Conservation (phyloP, 2,888 invertebrate genomes). For the Drosophila melanosoma region DNA sequence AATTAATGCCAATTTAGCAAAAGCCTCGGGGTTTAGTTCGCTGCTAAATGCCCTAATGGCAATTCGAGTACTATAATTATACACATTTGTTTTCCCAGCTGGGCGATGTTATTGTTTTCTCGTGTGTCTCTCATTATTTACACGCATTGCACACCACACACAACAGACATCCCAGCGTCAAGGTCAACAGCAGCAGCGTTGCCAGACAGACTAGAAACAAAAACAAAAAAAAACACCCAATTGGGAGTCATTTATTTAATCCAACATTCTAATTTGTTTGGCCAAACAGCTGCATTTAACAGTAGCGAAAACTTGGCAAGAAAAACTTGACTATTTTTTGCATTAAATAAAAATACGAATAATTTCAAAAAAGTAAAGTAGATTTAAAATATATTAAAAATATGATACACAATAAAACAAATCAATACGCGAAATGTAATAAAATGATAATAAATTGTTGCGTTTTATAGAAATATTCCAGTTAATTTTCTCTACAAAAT, state of each 20-base stretch:
- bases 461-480: not conserved
- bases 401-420: not conserved
- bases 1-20: slow-evolving; percentile 78
- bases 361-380: not conserved
- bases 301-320: not conserved
- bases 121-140: slow-evolving; percentile 56
- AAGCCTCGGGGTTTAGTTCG: slow-evolving; percentile 23
- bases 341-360: not conserved
- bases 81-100: slow-evolving; percentile 53
- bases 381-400: not conserved
- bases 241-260: slow-evolving; percentile 53
- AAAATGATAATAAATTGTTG: not conserved
- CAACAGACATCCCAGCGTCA: slow-evolving; percentile 15
- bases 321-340: not conserved
- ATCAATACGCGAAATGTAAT: not conserved
- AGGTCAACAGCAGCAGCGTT: slow-evolving; percentile 30
- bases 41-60: slow-evolving; percentile 60
- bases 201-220: not conserved
- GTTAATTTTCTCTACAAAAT: not conserved
- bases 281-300: slow-evolving; percentile 4
- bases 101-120: slow-evolving; percentile 27
- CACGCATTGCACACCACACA: slow-evolving; percentile 33
- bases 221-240: not conserved
- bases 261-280: slow-evolving; percentile 55
- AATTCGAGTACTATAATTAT: slow-evolving; percentile 70